These are phyloP conservation scores for Stenchaetothrips biformis DNA, from an alignment of 2,888 invertebrate genomes.

Conservation along the genomic window DNA sequence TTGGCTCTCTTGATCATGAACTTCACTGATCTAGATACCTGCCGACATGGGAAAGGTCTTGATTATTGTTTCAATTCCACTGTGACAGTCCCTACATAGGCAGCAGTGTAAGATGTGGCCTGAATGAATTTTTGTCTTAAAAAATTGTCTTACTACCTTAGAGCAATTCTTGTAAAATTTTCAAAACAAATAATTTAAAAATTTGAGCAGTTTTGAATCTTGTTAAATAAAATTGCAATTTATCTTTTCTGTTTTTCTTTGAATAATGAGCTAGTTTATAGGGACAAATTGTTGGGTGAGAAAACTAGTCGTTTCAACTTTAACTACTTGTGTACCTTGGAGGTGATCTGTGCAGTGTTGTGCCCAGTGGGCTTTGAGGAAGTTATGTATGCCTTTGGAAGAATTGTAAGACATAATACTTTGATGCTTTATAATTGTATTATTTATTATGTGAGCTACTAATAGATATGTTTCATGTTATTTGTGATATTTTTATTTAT, in stretches of 20 bases:
- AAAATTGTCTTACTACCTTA: background rate
- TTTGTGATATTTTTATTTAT: too few species aligned
- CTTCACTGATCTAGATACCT: conserved; percentile 48
- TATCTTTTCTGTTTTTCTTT: background rate
- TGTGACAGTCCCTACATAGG: background rate
- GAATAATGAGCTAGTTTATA: too few species aligned
- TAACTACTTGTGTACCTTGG: too few species aligned
- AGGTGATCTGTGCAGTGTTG: too few species aligned
- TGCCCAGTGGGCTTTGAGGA: too few species aligned
- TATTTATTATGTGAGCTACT: too few species aligned
- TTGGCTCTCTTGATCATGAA: conserved; percentile 44
- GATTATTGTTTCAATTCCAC: conserved; percentile 50
- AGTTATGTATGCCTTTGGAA: too few species aligned
- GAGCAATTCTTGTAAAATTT: background rate
- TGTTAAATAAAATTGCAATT: background rate
- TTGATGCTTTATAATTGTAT: too few species aligned
- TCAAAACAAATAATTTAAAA: background rate
- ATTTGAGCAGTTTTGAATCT: background rate
- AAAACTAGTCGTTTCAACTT: background rate
- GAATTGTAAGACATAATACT: too few species aligned
- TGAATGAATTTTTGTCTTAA: background rate
- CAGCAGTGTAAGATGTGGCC: background rate
- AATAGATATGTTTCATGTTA: too few species aligned
- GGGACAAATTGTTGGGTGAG: background rate
- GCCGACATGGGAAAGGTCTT: conserved; percentile 60